A percentile compares a stretch with the other conserved stretches of the same genome.
phyloP scores from a whole-genome alignment of 2,797 vertebrate species.

The Halcyon badia region DNA sequence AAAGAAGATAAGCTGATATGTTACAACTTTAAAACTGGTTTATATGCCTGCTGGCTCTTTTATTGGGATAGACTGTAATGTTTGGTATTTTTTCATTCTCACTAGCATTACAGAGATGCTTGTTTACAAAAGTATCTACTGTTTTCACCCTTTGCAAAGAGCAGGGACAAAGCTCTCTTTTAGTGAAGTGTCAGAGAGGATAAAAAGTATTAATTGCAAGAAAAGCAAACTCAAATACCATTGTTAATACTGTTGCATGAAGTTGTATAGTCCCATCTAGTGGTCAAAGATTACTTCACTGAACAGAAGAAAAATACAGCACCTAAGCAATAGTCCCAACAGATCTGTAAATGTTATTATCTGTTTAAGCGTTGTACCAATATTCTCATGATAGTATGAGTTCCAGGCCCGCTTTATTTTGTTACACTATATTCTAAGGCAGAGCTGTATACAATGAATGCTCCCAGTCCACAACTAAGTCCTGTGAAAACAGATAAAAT shows the following conservation, averaged over 20 bases:
- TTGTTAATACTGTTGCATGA: slow-evolving; percentile 24
- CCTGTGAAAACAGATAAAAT: background rate
- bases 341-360: background rate
- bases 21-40: background rate
- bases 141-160: background rate
- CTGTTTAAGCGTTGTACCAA: background rate
- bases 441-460: background rate
- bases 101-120: background rate
- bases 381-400: background rate
- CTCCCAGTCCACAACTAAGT: background rate
- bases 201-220: background rate
- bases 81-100: background rate
- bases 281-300: slow-evolving; percentile 47
- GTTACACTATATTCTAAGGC: background rate
- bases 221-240: background rate
- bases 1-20: background rate
- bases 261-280: slow-evolving; percentile 79
- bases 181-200: background rate
- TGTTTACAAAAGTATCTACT: slow-evolving; percentile 1
- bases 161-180: background rate
- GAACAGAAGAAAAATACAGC: background rate
- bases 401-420: background rate
- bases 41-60: background rate
- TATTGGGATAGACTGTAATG: background rate
- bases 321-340: background rate